Conservation (phyloP, 2,888 invertebrate species). For the Alcis repandata region DNA sequence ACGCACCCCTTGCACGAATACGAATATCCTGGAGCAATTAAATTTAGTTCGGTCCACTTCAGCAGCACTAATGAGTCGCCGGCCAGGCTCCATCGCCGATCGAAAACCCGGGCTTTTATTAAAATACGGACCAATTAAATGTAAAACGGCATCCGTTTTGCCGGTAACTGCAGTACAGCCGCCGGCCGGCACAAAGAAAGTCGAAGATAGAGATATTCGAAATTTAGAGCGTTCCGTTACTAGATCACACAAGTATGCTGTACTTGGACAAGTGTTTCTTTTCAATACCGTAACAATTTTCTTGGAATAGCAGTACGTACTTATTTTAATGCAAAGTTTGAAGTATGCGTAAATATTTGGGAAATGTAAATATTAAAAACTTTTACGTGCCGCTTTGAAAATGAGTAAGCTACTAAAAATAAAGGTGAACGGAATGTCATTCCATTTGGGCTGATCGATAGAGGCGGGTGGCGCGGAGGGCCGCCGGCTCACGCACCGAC, state of each 20-base stretch:
- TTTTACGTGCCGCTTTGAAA: conserved; percentile 21
- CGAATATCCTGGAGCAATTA: conserved; percentile 67
- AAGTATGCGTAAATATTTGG: conserved; percentile 28
- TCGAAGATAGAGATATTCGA: conserved; percentile 14
- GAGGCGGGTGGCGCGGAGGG: conserved; percentile 53
- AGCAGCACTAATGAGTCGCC: conserved; percentile 70
- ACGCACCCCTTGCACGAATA: conserved; percentile 38
- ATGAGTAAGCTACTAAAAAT: conserved; percentile 22
- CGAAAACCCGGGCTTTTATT: conserved; percentile 54
- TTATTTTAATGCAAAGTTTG: conserved; percentile 26
- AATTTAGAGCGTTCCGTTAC: conserved; percentile 44
- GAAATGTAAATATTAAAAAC: conserved; percentile 8
- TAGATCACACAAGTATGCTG: conserved; percentile 36
- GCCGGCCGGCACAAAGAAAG: conserved; percentile 18
- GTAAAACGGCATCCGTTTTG: conserved; percentile 59
- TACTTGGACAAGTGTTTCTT: conserved; percentile 42
- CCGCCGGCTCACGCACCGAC: conserved; percentile 71
- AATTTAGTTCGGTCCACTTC: conserved; percentile 68
- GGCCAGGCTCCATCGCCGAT: conserved; percentile 55
- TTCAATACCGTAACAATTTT: conserved; percentile 31
- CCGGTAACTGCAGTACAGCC: conserved; percentile 51
- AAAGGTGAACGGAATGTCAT: conserved; percentile 35
- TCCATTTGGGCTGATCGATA: conserved; percentile 56
- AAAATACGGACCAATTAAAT: conserved; percentile 71
- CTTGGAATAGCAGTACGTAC: conserved; percentile 9